Conservation (phyloP, 1,140 invertebrate genomes). For the Anastatus disparis region DNA sequence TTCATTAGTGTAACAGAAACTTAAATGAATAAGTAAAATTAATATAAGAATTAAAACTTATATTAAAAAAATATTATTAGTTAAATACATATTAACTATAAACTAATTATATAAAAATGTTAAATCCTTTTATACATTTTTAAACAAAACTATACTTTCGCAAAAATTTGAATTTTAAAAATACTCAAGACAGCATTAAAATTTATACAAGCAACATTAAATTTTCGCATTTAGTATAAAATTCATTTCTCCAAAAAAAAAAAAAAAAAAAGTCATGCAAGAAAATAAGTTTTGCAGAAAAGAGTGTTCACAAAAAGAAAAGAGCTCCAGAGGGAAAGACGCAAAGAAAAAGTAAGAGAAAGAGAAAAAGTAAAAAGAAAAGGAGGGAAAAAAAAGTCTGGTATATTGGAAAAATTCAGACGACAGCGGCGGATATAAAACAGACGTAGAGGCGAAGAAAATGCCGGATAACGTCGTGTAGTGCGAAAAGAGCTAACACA, state of each 20-base stretch:
- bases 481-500: slow-evolving; percentile 6
- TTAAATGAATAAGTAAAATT: too few species aligned
- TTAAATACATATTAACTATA: too few species aligned
- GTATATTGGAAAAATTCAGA: slow-evolving; percentile 41
- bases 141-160: background rate
- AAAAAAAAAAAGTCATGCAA: slow-evolving; percentile 16
- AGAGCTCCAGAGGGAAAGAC: background rate
- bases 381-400: background rate
- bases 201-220: slow-evolving; percentile 6
- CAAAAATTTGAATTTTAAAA: too few species aligned
- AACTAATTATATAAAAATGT: background rate
- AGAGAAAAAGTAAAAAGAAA: background rate
- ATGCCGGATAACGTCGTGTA: slow-evolving; percentile 28
- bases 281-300: slow-evolving; percentile 23
- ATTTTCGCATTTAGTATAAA: slow-evolving; percentile 18
- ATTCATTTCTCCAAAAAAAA: too few species aligned
- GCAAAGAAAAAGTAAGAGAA: background rate
- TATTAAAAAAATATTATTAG: too few species aligned
- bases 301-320: too few species aligned
- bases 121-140: background rate
- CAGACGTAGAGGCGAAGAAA: slow-evolving; percentile 30
- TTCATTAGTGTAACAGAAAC: too few species aligned
- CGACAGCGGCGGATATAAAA: slow-evolving; percentile 35
- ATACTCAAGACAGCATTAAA: background rate
- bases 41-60: too few species aligned